phyloP scores from a whole-genome alignment of 2,888 invertebrate species.

The Nebria salina region DNA sequence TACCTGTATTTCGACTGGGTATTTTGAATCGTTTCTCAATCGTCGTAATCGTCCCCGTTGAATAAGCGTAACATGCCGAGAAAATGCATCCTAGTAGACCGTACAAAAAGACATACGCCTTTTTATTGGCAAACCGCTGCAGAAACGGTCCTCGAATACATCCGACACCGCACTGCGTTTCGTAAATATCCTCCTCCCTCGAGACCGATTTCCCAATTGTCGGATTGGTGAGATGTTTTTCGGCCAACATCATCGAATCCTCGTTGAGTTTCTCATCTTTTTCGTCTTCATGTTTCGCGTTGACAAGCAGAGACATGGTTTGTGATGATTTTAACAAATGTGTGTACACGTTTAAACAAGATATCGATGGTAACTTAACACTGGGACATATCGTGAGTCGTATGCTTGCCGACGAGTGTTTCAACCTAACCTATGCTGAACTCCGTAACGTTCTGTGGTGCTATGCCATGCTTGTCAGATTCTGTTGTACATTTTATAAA shows the following conservation, averaged over 20 bases:
- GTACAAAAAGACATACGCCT: slow-evolving; percentile 70
- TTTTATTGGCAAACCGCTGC: slow-evolving; percentile 70
- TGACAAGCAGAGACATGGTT: no score
- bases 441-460: no score
- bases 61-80: slow-evolving; percentile 76
- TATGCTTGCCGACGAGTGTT: no score
- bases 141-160: slow-evolving; percentile 67
- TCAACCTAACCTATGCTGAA: no score
- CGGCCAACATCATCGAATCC: slow-evolving; percentile 16
- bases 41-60: slow-evolving; percentile 78
- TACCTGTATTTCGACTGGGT: slow-evolving; percentile 75
- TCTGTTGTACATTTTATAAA: no score
- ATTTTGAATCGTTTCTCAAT: slow-evolving; percentile 79
- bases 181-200: slow-evolving; percentile 59
- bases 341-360: no score
- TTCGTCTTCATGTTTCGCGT: no score
- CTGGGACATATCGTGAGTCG: no score
- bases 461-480: no score
- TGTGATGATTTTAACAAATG: no score
- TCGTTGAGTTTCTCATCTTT: slow-evolving; percentile 2
- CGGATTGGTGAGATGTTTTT: background rate
- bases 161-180: slow-evolving; percentile 74
- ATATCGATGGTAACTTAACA: no score
- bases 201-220: slow-evolving; percentile 13
- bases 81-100: slow-evolving; percentile 75